Evolutionary conservation across 1,140 invertebrate species (phyloP).

Genomic region (Drosophila pachea): DNA sequence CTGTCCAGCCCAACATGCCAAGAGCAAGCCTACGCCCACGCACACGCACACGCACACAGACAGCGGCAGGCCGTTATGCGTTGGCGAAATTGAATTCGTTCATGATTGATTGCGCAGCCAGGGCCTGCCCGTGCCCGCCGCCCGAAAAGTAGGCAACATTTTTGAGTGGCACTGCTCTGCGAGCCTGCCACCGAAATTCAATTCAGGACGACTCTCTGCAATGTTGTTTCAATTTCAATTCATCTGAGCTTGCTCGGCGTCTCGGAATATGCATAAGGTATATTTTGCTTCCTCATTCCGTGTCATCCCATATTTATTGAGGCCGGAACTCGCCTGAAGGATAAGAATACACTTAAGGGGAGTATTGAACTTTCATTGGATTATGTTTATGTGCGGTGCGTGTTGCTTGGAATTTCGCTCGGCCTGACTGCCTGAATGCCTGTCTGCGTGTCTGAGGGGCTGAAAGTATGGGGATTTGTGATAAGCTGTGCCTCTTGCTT

Average conservation of each 20-base stretch:
- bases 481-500: constrained; percentile 33
- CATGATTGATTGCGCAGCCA: constrained; percentile 72
- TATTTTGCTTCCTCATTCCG: constrained; percentile 3
- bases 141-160: constrained; percentile 54
- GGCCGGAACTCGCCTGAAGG: neutral
- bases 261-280: constrained; percentile 43
- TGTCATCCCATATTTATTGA: constrained; percentile 14
- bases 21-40: neutral
- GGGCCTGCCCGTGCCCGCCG: constrained; percentile 5
- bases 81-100: constrained; percentile 71
- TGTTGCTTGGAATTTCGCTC: constrained; percentile 49
- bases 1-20: constrained; percentile 4
- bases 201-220: constrained; percentile 45
- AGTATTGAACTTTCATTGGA: constrained; percentile 62
- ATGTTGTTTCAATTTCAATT: constrained; percentile 73
- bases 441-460: no score
- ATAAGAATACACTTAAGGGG: constrained; percentile 4
- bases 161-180: constrained; percentile 15
- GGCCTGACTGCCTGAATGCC: constrained; percentile 22
- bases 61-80: constrained; percentile 24
- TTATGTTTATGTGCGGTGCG: constrained; percentile 42
- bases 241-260: constrained; percentile 37
- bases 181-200: constrained; percentile 24
- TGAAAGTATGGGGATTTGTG: constrained; percentile 18
- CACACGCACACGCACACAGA: constrained; percentile 1